Conservation (phyloP, 2,797 vertebrate species). For the Psittacula echo region DNA sequence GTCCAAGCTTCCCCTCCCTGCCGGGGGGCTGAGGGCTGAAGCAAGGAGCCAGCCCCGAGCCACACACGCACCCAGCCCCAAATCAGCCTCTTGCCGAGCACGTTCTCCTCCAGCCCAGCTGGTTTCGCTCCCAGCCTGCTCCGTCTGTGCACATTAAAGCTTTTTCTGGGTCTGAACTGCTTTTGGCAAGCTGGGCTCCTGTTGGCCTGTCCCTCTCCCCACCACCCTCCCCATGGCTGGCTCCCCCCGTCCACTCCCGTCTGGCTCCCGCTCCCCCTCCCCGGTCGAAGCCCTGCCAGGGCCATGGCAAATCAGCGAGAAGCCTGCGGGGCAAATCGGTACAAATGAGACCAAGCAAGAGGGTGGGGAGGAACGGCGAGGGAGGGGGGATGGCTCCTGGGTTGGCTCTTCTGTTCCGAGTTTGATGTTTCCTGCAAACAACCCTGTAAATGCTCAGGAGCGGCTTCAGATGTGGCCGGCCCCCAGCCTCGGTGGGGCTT, state of each 20-base stretch:
- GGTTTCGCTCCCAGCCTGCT: slow-evolving; percentile 67
- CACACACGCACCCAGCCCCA: slow-evolving; percentile 5
- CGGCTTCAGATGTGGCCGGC: not conserved
- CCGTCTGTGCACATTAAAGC: slow-evolving; percentile 58
- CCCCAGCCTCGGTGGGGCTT: not conserved
- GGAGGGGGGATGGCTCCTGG: slow-evolving; percentile 17
- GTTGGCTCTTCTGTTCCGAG: slow-evolving; percentile 17
- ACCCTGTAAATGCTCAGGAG: slow-evolving; percentile 17
- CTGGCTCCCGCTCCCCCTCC: slow-evolving; percentile 38
- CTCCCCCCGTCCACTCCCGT: slow-evolving; percentile 12
- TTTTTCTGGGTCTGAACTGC: slow-evolving; percentile 56
- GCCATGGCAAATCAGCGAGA: slow-evolving; percentile 61
- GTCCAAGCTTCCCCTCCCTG: not conserved
- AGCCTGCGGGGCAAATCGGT: slow-evolving; percentile 68
- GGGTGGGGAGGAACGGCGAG: slow-evolving; percentile 36
- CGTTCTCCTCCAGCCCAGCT: slow-evolving; percentile 54
- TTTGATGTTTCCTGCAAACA: slow-evolving; percentile 61
- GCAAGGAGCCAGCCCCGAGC: not conserved
- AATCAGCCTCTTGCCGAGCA: slow-evolving; percentile 41
- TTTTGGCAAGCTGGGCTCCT: slow-evolving; percentile 60
- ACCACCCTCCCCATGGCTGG: not conserved
- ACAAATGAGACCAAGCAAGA: slow-evolving; percentile 69
- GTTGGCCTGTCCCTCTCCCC: slow-evolving; percentile 24
- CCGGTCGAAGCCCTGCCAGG: slow-evolving; percentile 60
- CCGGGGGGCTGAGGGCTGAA: not conserved